Evolutionary conservation across 2,797 vertebrate genomes (phyloP).

Genomic region (Tamandua tetradactyla): DNA sequence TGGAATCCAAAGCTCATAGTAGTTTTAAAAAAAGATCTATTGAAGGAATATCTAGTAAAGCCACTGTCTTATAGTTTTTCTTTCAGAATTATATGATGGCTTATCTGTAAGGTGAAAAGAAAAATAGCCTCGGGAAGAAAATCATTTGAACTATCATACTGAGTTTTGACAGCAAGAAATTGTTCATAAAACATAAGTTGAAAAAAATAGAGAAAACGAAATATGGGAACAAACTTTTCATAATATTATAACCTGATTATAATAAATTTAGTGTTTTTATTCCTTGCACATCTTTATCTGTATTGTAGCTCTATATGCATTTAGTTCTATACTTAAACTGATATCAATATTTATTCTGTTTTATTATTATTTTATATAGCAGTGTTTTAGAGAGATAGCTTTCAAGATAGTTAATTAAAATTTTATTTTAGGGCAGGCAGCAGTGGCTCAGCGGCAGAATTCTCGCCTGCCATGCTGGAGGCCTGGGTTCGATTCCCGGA

Average conservation of each 20-base stretch:
- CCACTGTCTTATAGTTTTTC: not conserved
- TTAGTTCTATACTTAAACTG: too few relatives aligned
- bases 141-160: not conserved
- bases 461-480: too few relatives aligned
- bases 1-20: not conserved
- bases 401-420: not conserved
- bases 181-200: not conserved
- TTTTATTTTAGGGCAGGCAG: too few relatives aligned
- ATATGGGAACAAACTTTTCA: not conserved
- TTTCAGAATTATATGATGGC: not conserved
- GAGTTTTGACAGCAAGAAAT: not conserved
- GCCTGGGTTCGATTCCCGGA: too few relatives aligned
- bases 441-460: too few relatives aligned
- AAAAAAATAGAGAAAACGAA: conserved; percentile 8
- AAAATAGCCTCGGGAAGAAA: not conserved
- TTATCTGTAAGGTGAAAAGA: not conserved
- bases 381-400: not conserved
- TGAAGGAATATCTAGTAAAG: not conserved
- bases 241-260: not conserved
- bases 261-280: not conserved
- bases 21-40: not conserved
- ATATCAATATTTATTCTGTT: not conserved
- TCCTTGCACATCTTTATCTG: not conserved
- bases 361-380: not conserved
- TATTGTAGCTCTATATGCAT: not conserved